phyloP scores from a whole-genome alignment of 1,140 invertebrate genomes.

The Drosophila rhopaloa region DNA sequence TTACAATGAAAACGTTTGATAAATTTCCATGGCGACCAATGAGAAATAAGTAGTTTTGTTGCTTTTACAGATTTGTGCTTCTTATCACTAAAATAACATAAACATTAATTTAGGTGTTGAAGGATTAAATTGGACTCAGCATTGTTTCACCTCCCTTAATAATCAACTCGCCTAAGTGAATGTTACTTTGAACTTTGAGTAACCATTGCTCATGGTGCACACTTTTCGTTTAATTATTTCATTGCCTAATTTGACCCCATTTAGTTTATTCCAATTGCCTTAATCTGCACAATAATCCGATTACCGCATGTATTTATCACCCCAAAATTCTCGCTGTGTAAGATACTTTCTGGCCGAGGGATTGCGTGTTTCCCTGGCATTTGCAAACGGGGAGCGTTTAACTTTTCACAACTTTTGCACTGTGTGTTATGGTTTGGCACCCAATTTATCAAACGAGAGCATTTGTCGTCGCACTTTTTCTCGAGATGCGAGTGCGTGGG shows the following conservation, averaged over 20 bases:
- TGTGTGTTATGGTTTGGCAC: conserved; percentile 66
- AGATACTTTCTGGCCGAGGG: background rate
- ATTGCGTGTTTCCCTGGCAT: conserved; percentile 66
- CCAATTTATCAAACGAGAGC: conserved; percentile 73
- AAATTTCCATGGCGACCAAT: no score
- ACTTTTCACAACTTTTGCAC: conserved; percentile 73
- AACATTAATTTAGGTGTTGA: background rate
- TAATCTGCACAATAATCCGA: conserved; percentile 27
- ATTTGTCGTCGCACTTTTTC: conserved; percentile 63
- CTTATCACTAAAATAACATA: no score
- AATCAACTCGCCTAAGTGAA: background rate
- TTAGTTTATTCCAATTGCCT: conserved; percentile 19
- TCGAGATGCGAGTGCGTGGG: conserved; percentile 62
- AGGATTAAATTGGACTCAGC: background rate
- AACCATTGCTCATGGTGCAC: background rate
- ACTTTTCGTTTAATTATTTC: conserved; percentile 15
- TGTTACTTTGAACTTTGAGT: background rate
- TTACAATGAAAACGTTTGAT: no score
- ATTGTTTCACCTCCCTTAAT: background rate
- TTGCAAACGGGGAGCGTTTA: conserved; percentile 66
- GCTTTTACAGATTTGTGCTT: no score
- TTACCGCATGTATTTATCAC: conserved; percentile 32
- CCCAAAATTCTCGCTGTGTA: conserved; percentile 39
- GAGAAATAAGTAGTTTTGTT: no score
- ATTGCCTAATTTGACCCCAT: conserved; percentile 26